Base-by-base conservation (phyloP, 2,113 vertebrate species). In the Lamprologus ornatipinnis region DNA sequence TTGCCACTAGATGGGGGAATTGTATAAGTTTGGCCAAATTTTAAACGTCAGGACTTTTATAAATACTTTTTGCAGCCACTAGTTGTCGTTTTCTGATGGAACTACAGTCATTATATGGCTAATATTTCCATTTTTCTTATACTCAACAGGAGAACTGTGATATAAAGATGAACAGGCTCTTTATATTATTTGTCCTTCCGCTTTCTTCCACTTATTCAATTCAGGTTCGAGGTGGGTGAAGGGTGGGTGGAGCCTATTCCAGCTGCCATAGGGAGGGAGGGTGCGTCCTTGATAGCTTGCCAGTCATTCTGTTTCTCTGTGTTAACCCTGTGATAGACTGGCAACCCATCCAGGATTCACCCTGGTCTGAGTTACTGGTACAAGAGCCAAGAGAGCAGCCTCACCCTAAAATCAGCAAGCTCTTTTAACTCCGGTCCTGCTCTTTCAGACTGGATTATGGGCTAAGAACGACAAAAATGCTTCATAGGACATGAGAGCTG, bases 1-100 rank as follows among this genome's bases (percentile, higher is more conserved):
- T 19, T 4, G 6, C 85, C 94, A 85, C 88, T 88, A 92, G 93
- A 89, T 91, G 89, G 90, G 40, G 10, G 1, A 2, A 63, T 86
- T 84, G 84, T 57, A 45, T 21, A 81, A 19, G 45, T 42, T 80
- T 65, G 4, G 15, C 35, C 33, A 54, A 6, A 7, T 26, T 17
- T 40, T 17, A 37, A 57, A 17, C 2, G 17, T 28, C 33, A 31
- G 70, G 6, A 49, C 23, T 28, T 26, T 49, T 12, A 75, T 12
- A 28, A 47, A 49, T 75, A 49, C 42, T 75, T 49, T 49, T 28
- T 31, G 23, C 23, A 75, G 15, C 70, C 9, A 49, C 10, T 6
- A 31, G 42, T 75, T 28, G 42, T 75, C 21, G 9, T 47, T 47
- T 47, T 7, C 40, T 73, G n/a, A 13, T 40, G 35, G 37, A 73